Evolutionary conservation across 2,888 invertebrate genomes (phyloP), one percentile per base, ranked within the genome.

Genomic region (Hydroisotoma schaefferi): DNA sequence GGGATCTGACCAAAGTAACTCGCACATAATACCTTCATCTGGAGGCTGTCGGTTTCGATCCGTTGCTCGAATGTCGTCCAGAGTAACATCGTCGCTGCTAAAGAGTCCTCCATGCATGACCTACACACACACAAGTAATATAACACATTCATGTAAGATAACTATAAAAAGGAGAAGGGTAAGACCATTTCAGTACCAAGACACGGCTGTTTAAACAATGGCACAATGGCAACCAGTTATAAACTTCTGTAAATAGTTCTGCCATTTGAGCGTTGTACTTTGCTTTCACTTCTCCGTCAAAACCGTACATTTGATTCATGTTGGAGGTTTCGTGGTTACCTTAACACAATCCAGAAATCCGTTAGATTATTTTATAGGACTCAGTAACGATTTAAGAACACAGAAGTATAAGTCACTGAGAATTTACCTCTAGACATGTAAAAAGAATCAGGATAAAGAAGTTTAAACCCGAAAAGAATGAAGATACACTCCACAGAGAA

Each of bases 231-330:
- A 99, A 80, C 88, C 91, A 94, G 79, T 98, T 98, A 80, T 97
- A 99, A 22, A 99, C 94, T 81, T 98, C 97, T 1, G 97, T 97
- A 81, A 99, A 99, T 49, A 98, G 82, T 68, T 95, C 92, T 0
- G 93, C 90, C 97, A 99, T 98, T 77, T 94, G 88, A 22, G 85
- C 81, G 1, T 90, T 88, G 78, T 95, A 99, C 79, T 99, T 99
- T 5, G 91, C 86, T 74, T 92, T 91, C 0, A 99, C 98, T 80
- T 99, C 99, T 1, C 98, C 99, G 67, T 94, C 91, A 81, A 99
- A 99, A 1, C 99, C 99, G 78, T 99, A 99, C 91, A 99, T 95
- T 79, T 94, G 91, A 80, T 99, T 99, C 98, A 99, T 99, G 63
- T 90, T 94, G 47, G 88, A 84, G 73, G 94, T 94, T 77, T 99